Conservation (phyloP, 1,140 invertebrate genomes). For the Trachelipus rathkii region DNA sequence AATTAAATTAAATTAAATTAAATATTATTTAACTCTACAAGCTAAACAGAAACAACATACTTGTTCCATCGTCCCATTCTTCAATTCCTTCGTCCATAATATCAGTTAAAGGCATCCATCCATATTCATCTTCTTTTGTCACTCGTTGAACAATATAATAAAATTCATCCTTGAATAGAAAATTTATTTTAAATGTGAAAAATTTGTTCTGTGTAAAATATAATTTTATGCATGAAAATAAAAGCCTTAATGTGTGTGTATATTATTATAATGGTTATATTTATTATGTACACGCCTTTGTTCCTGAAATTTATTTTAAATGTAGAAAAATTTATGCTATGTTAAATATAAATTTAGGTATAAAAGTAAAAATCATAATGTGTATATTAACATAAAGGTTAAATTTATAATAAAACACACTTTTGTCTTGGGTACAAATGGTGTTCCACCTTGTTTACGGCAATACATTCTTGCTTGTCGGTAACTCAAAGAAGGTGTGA, state of each 20-base stretch:
- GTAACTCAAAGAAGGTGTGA: not conserved
- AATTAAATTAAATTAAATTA: no score
- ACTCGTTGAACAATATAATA: not conserved
- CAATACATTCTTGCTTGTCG: not conserved
- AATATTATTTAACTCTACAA: no score
- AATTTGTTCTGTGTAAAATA: no score
- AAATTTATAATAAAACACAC: not conserved
- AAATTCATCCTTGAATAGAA: not conserved
- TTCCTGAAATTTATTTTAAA: no score
- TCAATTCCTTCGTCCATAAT: not conserved
- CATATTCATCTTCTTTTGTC: not conserved
- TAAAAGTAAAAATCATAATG: not conserved
- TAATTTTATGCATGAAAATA: no score
- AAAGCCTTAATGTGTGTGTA: no score
- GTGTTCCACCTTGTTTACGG: not conserved
- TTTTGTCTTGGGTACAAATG: not conserved
- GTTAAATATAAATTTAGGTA: not conserved
- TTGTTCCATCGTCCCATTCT: conserved; percentile 6
- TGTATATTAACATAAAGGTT: not conserved
- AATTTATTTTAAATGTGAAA: not conserved
- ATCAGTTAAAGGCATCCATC: not conserved
- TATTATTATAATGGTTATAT: no score
- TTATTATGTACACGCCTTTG: no score
- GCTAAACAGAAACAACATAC: not conserved
- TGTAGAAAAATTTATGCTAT: no score